Conservation (phyloP, 2,888 invertebrate genomes). For the Drosophila mimica region DNA sequence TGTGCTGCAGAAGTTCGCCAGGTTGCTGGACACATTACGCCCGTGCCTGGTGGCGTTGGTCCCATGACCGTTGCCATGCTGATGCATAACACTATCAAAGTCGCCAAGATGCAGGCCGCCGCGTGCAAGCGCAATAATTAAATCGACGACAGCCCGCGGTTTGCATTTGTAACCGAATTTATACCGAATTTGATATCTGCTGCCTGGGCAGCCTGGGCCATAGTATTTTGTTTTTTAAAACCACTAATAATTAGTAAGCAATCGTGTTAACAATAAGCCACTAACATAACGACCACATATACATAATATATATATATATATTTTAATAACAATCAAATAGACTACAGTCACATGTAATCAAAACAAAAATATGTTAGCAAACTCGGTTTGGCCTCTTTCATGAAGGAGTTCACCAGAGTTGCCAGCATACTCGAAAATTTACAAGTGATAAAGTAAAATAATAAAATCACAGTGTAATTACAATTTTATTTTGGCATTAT, state of each 20-base stretch:
- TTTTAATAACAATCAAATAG: conserved; percentile 13
- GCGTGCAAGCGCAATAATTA: conserved; percentile 1
- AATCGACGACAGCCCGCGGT: background rate
- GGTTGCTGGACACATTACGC: conserved; percentile 93
- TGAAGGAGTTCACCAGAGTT: conserved; percentile 14
- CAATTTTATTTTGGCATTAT: background rate
- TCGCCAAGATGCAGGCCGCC: conserved; percentile 87
- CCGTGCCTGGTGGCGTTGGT: conserved; percentile 96
- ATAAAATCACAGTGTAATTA: background rate
- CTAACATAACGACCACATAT: conserved; percentile 20
- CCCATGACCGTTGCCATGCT: conserved; percentile 98
- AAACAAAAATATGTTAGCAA: background rate
- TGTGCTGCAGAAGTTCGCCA: conserved; percentile 88
- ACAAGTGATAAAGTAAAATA: background rate
- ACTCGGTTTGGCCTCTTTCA: background rate
- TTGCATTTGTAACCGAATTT: conserved; percentile 27
- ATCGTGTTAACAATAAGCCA: conserved; percentile 28
- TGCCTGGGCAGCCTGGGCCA: conserved; percentile 20
- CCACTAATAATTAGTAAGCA: conserved; percentile 38
- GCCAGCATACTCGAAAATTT: conserved; percentile 10
- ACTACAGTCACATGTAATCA: conserved; percentile 8
- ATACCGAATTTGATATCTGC: conserved; percentile 28
- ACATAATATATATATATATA: background rate
- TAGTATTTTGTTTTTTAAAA: conserved; percentile 62
- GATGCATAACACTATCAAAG: conserved; percentile 94